Conservation (phyloP, 2,888 invertebrate genomes). For the Linnaemya tessellans region DNA sequence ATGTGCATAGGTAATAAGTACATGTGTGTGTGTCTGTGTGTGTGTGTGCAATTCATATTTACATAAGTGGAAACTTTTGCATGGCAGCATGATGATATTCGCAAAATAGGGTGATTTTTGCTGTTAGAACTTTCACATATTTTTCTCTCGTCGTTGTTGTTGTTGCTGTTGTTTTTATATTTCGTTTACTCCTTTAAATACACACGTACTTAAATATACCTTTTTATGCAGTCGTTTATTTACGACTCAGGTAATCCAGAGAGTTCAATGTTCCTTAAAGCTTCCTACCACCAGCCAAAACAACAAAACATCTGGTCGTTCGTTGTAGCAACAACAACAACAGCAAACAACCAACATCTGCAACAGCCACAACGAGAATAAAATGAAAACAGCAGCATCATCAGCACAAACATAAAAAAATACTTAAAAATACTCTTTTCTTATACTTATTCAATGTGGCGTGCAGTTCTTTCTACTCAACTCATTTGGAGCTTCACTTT, state of each 20-base stretch:
- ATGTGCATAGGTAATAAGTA: not conserved
- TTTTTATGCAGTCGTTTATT: conserved; percentile 40
- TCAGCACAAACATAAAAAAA: not conserved
- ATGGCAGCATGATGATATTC: not conserved
- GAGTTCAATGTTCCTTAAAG: conserved; percentile 71
- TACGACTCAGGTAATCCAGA: conserved; percentile 59
- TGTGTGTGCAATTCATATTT: conserved; percentile 29
- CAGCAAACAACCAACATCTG: conserved; percentile 51
- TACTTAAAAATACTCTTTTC: conserved; percentile 7
- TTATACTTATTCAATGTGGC: conserved; percentile 51
- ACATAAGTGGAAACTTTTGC: conserved; percentile 28
- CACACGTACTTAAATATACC: not conserved
- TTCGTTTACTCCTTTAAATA: conserved; percentile 29
- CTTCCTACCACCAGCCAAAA: conserved; percentile 54
- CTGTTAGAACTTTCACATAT: conserved; percentile 42
- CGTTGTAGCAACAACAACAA: conserved; percentile 43
- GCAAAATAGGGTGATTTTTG: conserved; percentile 43
- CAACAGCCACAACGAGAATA: conserved; percentile 39
- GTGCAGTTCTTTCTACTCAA: conserved; percentile 24
- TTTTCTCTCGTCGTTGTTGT: too few species aligned
- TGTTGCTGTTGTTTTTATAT: not conserved
- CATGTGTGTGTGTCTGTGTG: not conserved
- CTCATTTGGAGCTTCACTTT: conserved; percentile 42
- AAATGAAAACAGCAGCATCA: conserved; percentile 42
- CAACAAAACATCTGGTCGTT: conserved; percentile 61